phyloP scores from a whole-genome alignment of 2,888 invertebrate genomes.

The Andrena camellia region DNA sequence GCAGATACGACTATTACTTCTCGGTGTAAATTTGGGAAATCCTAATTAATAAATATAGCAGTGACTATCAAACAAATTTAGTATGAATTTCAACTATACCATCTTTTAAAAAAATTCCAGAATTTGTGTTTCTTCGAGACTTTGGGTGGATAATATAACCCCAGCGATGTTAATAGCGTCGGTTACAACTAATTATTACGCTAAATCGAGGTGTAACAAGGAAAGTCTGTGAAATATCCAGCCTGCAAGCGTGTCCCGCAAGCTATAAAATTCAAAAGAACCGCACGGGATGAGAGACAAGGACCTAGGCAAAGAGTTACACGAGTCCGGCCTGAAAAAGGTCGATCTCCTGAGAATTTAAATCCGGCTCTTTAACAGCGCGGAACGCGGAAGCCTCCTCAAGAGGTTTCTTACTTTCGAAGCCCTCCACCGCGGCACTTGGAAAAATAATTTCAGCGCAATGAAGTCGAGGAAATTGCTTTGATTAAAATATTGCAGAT shows the following conservation, averaged over 20 bases:
- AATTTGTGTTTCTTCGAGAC: no score
- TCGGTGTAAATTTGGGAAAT: no score
- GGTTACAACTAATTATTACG: no score
- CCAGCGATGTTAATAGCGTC: no score
- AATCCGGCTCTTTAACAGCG: slow-evolving; percentile 34
- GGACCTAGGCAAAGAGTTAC: not conserved
- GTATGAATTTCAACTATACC: no score
- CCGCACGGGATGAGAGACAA: not conserved
- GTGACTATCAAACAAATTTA: no score
- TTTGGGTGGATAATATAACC: no score
- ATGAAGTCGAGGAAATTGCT: slow-evolving; percentile 66
- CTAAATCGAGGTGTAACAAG: no score
- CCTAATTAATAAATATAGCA: no score
- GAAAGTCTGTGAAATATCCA: no score
- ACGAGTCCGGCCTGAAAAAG: not conserved
- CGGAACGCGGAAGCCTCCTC: slow-evolving; percentile 30
- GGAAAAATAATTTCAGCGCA: slow-evolving; percentile 58
- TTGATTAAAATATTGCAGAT: slow-evolving; percentile 72
- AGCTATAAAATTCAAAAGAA: not conserved
- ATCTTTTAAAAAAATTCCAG: no score
- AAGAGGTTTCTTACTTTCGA: slow-evolving; percentile 36
- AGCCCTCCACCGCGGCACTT: slow-evolving; percentile 35
- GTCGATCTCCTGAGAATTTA: slow-evolving; percentile 46
- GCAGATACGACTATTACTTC: no score
- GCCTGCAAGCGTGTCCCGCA: not conserved